Percentiles rank a stretch among this genome's conserved stretches.
Evolutionary conservation across 2,113 vertebrate genomes (phyloP).

Genomic region (Ptychochromis oligacanthus): DNA sequence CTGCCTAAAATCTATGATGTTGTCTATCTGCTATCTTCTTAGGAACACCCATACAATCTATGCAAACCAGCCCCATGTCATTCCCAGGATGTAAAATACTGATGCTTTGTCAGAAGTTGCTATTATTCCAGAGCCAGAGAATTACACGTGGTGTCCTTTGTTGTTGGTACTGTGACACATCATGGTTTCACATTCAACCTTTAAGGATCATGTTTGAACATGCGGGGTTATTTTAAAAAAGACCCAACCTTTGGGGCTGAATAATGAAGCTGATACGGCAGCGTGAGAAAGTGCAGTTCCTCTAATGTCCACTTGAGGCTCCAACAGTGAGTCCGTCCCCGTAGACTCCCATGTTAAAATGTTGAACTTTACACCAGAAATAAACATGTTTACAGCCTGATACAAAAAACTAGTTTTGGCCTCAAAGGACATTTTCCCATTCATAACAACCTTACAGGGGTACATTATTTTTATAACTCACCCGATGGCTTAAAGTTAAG

Average conservation of each 20-base stretch:
- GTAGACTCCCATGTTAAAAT: not conserved
- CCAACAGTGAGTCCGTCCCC: too few relatives aligned
- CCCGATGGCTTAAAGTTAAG: not conserved
- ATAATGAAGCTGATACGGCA: not conserved
- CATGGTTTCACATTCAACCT: too few relatives aligned
- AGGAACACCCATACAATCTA: too few relatives aligned
- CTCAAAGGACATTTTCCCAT: not conserved
- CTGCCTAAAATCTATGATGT: not conserved
- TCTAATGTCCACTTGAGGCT: too few relatives aligned
- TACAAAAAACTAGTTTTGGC: not conserved
- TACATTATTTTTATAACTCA: not conserved
- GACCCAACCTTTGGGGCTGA: too few relatives aligned
- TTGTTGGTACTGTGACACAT: too few relatives aligned
- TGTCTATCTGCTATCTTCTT: not conserved
- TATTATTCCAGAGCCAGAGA: too few relatives aligned
- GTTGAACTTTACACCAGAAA: not conserved
- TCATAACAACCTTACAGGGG: not conserved
- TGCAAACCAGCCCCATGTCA: too few relatives aligned
- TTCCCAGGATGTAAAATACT: not conserved
- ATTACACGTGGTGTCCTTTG: not conserved
- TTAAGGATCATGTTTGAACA: not conserved
- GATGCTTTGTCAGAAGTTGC: not conserved
- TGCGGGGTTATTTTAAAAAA: too few relatives aligned
- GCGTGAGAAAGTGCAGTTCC: not conserved
- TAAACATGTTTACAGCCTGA: not conserved